Conservation (phyloP, 2,888 invertebrate genomes). For the Drosophila lacicola region DNA sequence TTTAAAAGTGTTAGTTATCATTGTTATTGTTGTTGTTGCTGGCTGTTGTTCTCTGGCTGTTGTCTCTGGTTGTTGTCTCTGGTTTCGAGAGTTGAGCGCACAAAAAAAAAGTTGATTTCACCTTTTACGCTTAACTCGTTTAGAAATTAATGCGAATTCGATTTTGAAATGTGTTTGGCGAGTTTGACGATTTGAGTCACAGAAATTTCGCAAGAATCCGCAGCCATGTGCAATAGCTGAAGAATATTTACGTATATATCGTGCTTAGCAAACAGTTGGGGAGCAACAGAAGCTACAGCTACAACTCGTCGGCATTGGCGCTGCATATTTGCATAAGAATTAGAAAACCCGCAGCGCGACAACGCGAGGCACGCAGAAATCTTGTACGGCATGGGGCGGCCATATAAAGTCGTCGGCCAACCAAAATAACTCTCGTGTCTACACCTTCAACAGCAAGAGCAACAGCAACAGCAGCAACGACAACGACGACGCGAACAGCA, state of each 20-base stretch:
- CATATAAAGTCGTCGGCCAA: constrained; percentile 67
- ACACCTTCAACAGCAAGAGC: constrained; percentile 59
- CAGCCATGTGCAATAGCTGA: constrained; percentile 17
- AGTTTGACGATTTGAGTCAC: constrained; percentile 65
- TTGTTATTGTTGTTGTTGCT: constrained; percentile 36
- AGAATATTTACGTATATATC: constrained; percentile 28
- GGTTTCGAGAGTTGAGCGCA: constrained; percentile 27
- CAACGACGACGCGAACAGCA: constrained; percentile 47
- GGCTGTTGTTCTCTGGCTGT: constrained; percentile 28
- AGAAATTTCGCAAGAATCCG: constrained; percentile 62
- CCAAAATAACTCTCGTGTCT: constrained; percentile 71
- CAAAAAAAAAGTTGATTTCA: constrained; percentile 47
- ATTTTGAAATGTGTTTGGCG: constrained; percentile 59
- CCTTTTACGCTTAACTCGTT: constrained; percentile 63
- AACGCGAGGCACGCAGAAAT: constrained; percentile 60
- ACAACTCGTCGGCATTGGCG: constrained; percentile 34
- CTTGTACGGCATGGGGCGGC: constrained; percentile 66
- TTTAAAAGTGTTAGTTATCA: constrained; percentile 66
- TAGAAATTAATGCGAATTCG: constrained; percentile 73
- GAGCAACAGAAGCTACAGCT: constrained; percentile 53
- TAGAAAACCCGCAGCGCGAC: constrained; percentile 67
- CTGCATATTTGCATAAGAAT: constrained; percentile 79
- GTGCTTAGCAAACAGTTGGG: constrained; percentile 62
- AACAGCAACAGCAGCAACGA: constrained; percentile 19
- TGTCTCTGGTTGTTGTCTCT: constrained; percentile 18